Conservation (phyloP, 1,140 invertebrate species). For the Bombyx mandarina region DNA sequence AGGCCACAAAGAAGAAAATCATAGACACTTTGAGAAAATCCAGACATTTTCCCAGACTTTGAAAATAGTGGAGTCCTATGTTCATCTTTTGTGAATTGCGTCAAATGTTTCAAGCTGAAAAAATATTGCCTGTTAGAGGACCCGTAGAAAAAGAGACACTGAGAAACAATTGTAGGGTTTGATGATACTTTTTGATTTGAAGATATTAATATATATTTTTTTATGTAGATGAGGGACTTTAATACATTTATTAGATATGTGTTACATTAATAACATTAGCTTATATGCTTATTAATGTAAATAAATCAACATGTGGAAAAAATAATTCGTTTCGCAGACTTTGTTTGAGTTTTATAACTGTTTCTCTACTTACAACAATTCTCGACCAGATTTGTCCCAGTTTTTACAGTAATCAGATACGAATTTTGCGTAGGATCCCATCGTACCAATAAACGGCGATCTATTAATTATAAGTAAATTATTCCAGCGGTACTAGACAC, state of each 20-base stretch:
- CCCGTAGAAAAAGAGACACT: no score
- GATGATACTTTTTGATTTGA: no score
- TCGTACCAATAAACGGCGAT: slow-evolving; percentile 15
- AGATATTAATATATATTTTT: no score
- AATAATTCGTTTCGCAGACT: slow-evolving; percentile 5
- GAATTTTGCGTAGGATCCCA: slow-evolving; percentile 55
- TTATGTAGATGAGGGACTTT: no score
- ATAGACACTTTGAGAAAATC: slow-evolving; percentile 72
- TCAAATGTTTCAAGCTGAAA: slow-evolving; percentile 72
- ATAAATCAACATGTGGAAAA: slow-evolving; percentile 38
- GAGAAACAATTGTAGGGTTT: no score
- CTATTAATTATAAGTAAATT: slow-evolving; percentile 9
- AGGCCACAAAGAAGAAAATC: slow-evolving; percentile 79
- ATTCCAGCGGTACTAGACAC: slow-evolving; percentile 18
- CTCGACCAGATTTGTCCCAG: slow-evolving; percentile 66
- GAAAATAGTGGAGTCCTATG: slow-evolving; percentile 69
- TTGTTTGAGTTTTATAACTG: not conserved
- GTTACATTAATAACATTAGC: no score
- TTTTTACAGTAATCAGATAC: slow-evolving; percentile 62
- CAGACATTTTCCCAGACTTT: slow-evolving; percentile 66
- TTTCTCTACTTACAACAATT: slow-evolving; percentile 52
- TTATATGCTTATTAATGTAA: not conserved
- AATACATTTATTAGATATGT: no score
- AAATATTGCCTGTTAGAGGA: slow-evolving; percentile 1
- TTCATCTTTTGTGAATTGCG: slow-evolving; percentile 70